These are phyloP conservation scores for Tauraco erythrolophus DNA, from an alignment of 2,113 vertebrate species.

Conservation along the genomic window DNA sequence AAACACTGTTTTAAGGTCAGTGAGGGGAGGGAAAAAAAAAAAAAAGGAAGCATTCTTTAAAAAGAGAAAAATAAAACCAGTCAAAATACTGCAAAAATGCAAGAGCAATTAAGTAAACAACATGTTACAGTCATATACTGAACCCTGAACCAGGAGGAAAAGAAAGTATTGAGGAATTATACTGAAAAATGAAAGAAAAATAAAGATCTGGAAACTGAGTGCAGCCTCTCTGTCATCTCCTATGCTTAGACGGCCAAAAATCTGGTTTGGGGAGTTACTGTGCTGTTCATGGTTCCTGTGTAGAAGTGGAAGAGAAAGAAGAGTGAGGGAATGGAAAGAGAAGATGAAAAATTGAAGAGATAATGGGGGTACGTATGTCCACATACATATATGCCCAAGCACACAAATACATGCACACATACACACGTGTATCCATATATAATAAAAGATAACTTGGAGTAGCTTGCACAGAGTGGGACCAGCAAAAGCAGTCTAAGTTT, in stretches of 20 bases:
- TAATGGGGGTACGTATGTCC: accelerated
- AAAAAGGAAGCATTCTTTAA: not conserved
- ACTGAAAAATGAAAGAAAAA: not conserved
- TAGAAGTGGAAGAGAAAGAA: not conserved
- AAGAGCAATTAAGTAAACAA: not conserved
- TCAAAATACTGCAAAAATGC: not conserved
- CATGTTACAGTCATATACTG: not conserved
- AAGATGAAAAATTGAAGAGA: not conserved
- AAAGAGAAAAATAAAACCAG: not conserved
- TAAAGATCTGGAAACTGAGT: not conserved
- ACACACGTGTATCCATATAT: accelerated
- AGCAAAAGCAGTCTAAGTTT: not conserved
- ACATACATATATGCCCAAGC: not conserved
- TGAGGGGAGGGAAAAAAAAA: not conserved
- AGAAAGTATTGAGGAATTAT: not conserved
- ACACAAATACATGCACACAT: not conserved
- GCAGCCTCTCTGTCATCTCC: not conserved
- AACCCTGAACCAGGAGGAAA: not conserved
- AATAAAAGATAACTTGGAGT: not conserved
- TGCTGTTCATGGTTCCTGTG: not conserved
- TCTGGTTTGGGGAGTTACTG: not conserved
- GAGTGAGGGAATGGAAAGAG: not conserved
- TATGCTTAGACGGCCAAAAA: not conserved
- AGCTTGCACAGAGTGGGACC: not conserved
- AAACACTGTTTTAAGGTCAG: not conserved